Evolutionary conservation across 1,140 invertebrate species (phyloP).

Genomic region (Cecropterus lyciades): DNA sequence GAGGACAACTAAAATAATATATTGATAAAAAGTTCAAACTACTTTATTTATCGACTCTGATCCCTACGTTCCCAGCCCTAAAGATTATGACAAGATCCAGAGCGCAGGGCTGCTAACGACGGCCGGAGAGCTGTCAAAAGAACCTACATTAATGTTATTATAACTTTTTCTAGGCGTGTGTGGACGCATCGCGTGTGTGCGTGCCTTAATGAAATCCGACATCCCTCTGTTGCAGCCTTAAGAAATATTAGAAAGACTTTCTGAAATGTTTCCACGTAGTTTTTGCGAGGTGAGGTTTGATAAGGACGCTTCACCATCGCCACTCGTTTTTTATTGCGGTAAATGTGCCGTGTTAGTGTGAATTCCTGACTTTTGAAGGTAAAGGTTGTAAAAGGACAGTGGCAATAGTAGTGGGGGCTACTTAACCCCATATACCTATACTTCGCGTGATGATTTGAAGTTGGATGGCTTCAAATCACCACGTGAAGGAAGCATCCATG

Average conservation of each 20-base stretch:
- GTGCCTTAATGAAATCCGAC: constrained; percentile 43
- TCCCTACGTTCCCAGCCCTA: constrained; percentile 48
- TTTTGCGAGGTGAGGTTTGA: constrained; percentile 26
- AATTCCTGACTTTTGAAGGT: background rate
- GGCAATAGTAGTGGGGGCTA: background rate
- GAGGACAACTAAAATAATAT: background rate
- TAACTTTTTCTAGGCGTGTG: constrained; percentile 74
- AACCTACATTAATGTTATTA: constrained; percentile 83
- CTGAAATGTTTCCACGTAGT: constrained; percentile 29
- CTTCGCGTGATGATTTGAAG: too few species aligned
- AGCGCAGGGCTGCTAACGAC: constrained; percentile 79
- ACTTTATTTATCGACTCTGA: constrained; percentile 27
- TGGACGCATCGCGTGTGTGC: constrained; percentile 36
- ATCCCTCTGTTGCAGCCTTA: constrained; percentile 25
- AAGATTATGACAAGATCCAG: constrained; percentile 82
- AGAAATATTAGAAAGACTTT: constrained; percentile 29
- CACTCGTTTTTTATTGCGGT: background rate
- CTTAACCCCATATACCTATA: too few species aligned
- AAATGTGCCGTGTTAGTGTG: background rate
- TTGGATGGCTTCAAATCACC: too few species aligned
- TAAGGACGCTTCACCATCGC: background rate
- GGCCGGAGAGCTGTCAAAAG: constrained; percentile 77
- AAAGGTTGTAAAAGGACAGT: background rate
- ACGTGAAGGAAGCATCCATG: too few species aligned
- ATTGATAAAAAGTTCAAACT: background rate